These are phyloP conservation scores for Harpalus rufipes DNA, from an alignment of 2,888 invertebrate genomes.

Conservation along the genomic window DNA sequence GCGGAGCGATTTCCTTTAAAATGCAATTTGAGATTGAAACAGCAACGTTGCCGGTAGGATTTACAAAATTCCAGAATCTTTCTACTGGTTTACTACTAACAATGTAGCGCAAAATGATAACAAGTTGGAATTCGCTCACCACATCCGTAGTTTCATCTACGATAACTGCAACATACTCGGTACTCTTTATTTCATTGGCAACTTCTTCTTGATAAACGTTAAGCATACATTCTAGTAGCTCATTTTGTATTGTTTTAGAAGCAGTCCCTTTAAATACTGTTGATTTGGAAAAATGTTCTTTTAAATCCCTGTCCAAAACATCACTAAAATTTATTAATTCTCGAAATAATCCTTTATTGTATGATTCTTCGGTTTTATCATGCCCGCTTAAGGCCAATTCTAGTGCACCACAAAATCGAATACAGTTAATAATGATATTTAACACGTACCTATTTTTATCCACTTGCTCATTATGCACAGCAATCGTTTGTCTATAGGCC, in stretches of 20 bases:
- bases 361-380: constrained; percentile 66
- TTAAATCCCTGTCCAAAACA: constrained; percentile 68
- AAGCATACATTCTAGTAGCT: constrained; percentile 70
- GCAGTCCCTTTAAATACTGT: constrained; percentile 70
- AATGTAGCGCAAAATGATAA: constrained; percentile 70
- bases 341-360: constrained; percentile 68
- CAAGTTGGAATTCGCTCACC: constrained; percentile 67
- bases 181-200: constrained; percentile 68
- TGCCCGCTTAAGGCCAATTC: constrained; percentile 66
- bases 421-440: constrained; percentile 55
- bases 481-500: constrained; percentile 73
- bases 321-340: constrained; percentile 69
- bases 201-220: constrained; percentile 70
- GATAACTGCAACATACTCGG: constrained; percentile 70
- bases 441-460: constrained; percentile 5
- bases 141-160: constrained; percentile 70
- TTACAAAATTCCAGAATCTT: constrained; percentile 70
- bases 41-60: constrained; percentile 66
- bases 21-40: constrained; percentile 68
- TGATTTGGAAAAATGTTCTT: constrained; percentile 68
- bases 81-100: constrained; percentile 69
- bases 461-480: constrained; percentile 57
- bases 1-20: constrained; percentile 66
- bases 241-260: constrained; percentile 71
- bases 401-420: constrained; percentile 52